Evolutionary conservation across 2,797 vertebrate species (phyloP).

Genomic region (Melanotaenia maccullochi): DNA sequence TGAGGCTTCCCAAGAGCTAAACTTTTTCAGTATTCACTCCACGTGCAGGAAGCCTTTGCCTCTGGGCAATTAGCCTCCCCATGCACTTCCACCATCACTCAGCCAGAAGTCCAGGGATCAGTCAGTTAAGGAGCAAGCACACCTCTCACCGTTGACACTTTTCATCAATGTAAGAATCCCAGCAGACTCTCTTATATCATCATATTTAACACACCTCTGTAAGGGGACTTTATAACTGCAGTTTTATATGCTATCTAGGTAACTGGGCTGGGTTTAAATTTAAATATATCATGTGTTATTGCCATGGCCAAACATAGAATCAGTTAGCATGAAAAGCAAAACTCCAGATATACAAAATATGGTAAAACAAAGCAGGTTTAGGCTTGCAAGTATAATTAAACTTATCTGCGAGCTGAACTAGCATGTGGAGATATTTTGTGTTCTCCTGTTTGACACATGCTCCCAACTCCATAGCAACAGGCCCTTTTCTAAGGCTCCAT

Average conservation of each 20-base stretch:
- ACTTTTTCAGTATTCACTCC: constrained; percentile 67
- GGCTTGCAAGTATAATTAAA: background rate
- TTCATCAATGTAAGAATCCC: constrained; percentile 45
- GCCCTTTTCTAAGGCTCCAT: constrained; percentile 59
- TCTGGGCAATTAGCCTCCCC: constrained; percentile 53
- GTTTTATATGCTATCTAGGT: constrained; percentile 17
- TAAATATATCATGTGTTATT: constrained; percentile 9
- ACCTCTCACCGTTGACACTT: constrained; percentile 50
- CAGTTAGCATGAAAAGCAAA: constrained; percentile 10
- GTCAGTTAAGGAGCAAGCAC: constrained; percentile 19
- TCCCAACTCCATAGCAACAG: constrained; percentile 71
- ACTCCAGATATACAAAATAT: constrained; percentile 5
- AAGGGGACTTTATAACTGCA: constrained; percentile 18
- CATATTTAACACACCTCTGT: constrained; percentile 21
- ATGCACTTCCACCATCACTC: constrained; percentile 36
- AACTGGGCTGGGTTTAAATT: constrained; percentile 13
- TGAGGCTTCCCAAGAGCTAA: constrained; percentile 67
- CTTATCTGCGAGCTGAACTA: constrained; percentile 15
- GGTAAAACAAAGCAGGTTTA: background rate
- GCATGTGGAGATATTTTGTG: constrained; percentile 43
- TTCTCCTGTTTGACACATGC: constrained; percentile 34
- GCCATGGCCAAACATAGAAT: constrained; percentile 1
- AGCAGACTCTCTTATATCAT: constrained; percentile 34
- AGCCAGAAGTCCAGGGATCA: constrained; percentile 44
- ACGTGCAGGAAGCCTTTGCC: constrained; percentile 59